A percentile compares a stretch with the other conserved stretches of the same genome.
phyloP scores from a whole-genome alignment of 2,797 vertebrate species.

The Spatula versicolor region DNA sequence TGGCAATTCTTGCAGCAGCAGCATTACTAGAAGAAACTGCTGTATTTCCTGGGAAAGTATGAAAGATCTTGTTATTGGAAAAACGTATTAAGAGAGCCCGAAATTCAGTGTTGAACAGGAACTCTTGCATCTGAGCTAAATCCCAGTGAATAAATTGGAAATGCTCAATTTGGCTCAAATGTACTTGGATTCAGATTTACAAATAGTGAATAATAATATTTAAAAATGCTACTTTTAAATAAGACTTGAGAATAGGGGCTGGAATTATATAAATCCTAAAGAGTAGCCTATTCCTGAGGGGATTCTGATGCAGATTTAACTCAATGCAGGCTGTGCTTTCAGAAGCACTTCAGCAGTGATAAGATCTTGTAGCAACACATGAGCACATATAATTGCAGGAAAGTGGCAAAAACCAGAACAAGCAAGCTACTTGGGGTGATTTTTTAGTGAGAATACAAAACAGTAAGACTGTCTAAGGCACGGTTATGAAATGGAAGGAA shows the following conservation, averaged over 20 bases:
- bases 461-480: too few species aligned
- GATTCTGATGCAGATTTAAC: background rate
- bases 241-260: background rate
- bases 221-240: background rate
- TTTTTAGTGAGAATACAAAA: background rate
- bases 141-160: background rate
- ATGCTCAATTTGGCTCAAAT: background rate
- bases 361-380: background rate
- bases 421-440: fast-evolving
- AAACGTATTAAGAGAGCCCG: background rate
- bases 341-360: background rate
- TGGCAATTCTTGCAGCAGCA: background rate
- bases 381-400: background rate
- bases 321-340: background rate
- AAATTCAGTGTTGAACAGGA: background rate
- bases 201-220: background rate
- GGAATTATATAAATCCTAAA: background rate
- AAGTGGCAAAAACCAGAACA: background rate
- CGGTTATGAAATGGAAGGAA: background rate
- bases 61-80: background rate
- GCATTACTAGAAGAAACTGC: background rate
- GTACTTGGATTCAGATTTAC: background rate
- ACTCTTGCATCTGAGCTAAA: background rate
- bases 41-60: background rate
- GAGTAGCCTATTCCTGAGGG: background rate